Evolutionary conservation across 2,797 vertebrate genomes (phyloP), one percentile per base, ranked within the genome.

Genomic region (Neostethus bicornis): DNA sequence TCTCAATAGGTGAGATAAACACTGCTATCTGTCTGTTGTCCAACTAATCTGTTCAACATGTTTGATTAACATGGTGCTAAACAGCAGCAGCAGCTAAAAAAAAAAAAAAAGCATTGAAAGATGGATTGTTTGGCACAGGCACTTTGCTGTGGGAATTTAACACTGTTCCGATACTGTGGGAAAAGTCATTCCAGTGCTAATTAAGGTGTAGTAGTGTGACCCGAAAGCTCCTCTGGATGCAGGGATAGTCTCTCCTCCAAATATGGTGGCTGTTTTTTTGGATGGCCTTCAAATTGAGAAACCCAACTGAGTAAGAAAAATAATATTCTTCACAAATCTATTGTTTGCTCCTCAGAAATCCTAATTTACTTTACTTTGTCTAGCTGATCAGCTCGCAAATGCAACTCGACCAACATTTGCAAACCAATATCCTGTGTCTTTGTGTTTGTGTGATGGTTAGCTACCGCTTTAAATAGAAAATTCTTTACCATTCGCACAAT

Each of bases 181-280:
- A 70, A 51, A 65, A 54, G 44, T 49, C 38, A 56, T 52, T 37
- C 17, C 48, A 47, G 51, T 65, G 59, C 67, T 84, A 75, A 82
- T 83, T 82, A 77, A 79, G 48, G 50, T 56, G 56, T 45, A 79
- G 39, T 65, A 50, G 34, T 57, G 61, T 34, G 58, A 66, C 61
- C 63, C 55, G 50, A 61, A 70, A 54, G 47, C 43, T 56, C 50
- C 55, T 48, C 48, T 71, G 69, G 76, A 77, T 75, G 45, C 37
- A 51, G 66, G 68, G 71, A 55, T 13, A 19, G 21, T 50, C 53
- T 63, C 67, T 65, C 43, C 75, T 61, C 45, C 26, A 41, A 70
- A 56, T 62, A 75, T 29, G 37, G 14, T 28, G 42, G 49, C 62
- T 29, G 38, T 61, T 57, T 77, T 53, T 10, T 55, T 43, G 60